Evolutionary conservation across 1,140 invertebrate genomes (phyloP).

Genomic region (Yoshiicerus persimilis): DNA sequence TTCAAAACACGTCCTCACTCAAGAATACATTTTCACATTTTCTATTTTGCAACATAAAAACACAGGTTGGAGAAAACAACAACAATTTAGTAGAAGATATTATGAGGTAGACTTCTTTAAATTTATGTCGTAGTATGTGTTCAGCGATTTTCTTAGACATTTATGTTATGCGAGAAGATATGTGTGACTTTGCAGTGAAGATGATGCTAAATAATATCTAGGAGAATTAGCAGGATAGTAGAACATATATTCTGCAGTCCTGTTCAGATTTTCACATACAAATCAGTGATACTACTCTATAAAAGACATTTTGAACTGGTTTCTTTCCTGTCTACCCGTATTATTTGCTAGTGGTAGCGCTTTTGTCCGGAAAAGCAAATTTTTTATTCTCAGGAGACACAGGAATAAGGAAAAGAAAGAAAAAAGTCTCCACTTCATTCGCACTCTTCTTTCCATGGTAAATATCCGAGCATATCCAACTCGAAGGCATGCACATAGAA

Average conservation of each 20-base stretch:
- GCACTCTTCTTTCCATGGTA: background rate
- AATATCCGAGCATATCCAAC: background rate
- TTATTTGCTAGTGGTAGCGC: background rate
- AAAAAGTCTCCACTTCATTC: background rate
- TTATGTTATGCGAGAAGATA: too few relatives aligned
- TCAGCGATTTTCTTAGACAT: too few relatives aligned
- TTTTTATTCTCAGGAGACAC: background rate
- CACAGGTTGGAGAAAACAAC: background rate
- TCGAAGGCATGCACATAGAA: background rate
- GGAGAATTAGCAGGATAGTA: too few relatives aligned
- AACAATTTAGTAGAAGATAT: too few relatives aligned
- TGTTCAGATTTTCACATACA: background rate
- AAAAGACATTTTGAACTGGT: background rate
- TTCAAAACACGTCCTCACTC: background rate
- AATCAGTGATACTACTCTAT: background rate
- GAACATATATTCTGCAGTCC: too few relatives aligned
- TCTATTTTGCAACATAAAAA: background rate
- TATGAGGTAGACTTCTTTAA: too few relatives aligned
- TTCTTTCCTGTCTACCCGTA: background rate
- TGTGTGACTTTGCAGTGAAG: too few relatives aligned
- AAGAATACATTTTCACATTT: background rate
- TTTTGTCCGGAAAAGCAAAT: background rate
- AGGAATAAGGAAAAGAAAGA: background rate
- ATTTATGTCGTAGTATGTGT: too few relatives aligned
- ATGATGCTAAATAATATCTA: too few relatives aligned